These are phyloP conservation scores for Stercorarius parasiticus DNA, from an alignment of 2,113 vertebrate species.

Conservation along the genomic window DNA sequence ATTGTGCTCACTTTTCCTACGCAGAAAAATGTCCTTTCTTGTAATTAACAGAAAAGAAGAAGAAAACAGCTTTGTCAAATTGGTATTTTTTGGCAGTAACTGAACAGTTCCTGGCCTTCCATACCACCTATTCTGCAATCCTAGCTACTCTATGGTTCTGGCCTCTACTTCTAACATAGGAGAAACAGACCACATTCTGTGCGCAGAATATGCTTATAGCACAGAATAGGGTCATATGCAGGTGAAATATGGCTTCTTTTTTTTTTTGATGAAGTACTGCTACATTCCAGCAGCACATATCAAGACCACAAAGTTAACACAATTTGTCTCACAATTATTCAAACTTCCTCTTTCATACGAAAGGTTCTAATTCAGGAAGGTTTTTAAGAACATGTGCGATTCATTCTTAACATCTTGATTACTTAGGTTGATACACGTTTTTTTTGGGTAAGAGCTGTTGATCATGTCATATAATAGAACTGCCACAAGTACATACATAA, in stretches of 20 bases:
- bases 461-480: not conserved
- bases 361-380: not conserved
- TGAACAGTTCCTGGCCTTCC: not conserved
- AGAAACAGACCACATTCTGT: not conserved
- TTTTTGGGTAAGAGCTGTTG: not conserved
- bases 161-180: not conserved
- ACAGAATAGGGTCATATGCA: not conserved
- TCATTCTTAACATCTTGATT: not conserved
- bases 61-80: not conserved
- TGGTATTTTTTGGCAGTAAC: not conserved
- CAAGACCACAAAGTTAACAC: not conserved
- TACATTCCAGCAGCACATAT: not conserved
- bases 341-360: not conserved
- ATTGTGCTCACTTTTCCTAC: not conserved
- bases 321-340: not conserved
- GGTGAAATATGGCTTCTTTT: not conserved
- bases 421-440: no score
- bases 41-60: not conserved
- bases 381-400: not conserved
- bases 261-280: not conserved
- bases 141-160: not conserved
- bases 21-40: not conserved
- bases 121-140: not conserved
- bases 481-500: not conserved
- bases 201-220: not conserved